Base-by-base conservation (phyloP, 2,113 vertebrate genomes). In the Eolophus roseicapilla region DNA sequence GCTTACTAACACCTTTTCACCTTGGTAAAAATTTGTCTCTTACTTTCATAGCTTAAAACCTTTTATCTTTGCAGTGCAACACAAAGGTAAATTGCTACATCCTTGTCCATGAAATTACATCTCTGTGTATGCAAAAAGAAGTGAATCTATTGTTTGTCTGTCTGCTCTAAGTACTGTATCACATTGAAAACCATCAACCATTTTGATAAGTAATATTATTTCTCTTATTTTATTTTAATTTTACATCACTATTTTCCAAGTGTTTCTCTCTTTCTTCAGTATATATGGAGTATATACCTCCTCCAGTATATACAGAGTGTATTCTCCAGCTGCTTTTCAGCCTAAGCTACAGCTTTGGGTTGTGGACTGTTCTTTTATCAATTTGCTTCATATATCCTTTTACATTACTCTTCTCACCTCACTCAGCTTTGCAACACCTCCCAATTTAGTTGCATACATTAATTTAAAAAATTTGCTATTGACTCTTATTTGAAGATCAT, bases 401-500 rank as follows among this genome's bases (percentile, higher is more conserved):
- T 37, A 80, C 28, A 33, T 35, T 82, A 39, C 14, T 87, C 41
- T 63, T 86, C 83, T 82, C 53, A 88, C 41, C 63, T 76, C n/a
- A 57, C 46, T 46, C 19, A 1, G 46, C 25, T 80, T 94, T 93
- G 60, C 71, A 94, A 96, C 87, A 95, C 85, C 43, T 90, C 87
- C 37, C 87, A 95, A 67, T 96, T 96, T 93, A 90, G 87, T 67
- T 91, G 63, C 49, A 94, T 60, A 63, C 87, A 83, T 95, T 95
- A 92, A 90, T 95, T 95, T 93, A 94, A 96, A 96, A 96, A 93
- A 87, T 74, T 19, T 88, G 57, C 59, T 96, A 91, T 95, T 97
- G 93, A 93, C 70, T 86, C 78, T 85, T 79, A 80, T 94, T 95
- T 96, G 74, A 25, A 93, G 82, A 90, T 97, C 81, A 90, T 93